Percentiles rank a stretch among this genome's conserved stretches.
Evolutionary conservation across 2,797 vertebrate species (phyloP).

Genomic region (Sebastes goodei): DNA sequence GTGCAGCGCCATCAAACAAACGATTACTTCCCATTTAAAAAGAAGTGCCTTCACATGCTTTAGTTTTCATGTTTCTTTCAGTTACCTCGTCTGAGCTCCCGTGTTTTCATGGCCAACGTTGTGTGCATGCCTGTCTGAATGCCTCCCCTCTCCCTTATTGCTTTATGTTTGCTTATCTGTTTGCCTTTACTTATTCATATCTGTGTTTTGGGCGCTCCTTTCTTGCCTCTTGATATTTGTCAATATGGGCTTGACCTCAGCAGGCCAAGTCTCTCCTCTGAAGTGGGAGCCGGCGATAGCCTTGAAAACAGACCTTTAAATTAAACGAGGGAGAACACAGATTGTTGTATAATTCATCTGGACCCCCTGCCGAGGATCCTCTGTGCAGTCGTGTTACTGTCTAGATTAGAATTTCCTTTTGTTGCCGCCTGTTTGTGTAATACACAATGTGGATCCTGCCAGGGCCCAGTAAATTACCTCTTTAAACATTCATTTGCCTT

Average conservation of each 20-base stretch:
- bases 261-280: slow-evolving; percentile 73
- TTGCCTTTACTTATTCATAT: slow-evolving; percentile 78
- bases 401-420: slow-evolving; percentile 87
- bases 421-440: slow-evolving; percentile 84
- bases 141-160: slow-evolving; percentile 43
- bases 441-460: slow-evolving; percentile 83
- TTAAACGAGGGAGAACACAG: slow-evolving; percentile 84
- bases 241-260: slow-evolving; percentile 81
- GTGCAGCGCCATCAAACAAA: slow-evolving; percentile 60
- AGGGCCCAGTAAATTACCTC: slow-evolving; percentile 85
- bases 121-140: slow-evolving; percentile 25
- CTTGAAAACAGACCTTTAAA: slow-evolving; percentile 86
- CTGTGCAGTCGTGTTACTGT: slow-evolving; percentile 77
- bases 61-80: slow-evolving; percentile 54
- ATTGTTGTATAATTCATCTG: slow-evolving; percentile 87
- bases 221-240: slow-evolving; percentile 81
- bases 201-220: slow-evolving; percentile 71
- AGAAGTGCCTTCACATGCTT: slow-evolving; percentile 29
- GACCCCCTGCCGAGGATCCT: slow-evolving; percentile 80
- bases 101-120: slow-evolving; percentile 56
- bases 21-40: slow-evolving; percentile 58
- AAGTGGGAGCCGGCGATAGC: slow-evolving; percentile 74
- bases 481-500: slow-evolving; percentile 88
- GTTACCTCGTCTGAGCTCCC: slow-evolving; percentile 40
- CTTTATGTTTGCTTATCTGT: slow-evolving; percentile 72